Percentiles rank a stretch among this genome's conserved stretches.
Evolutionary conservation across 2,797 vertebrate genomes (phyloP).

Genomic region (Lepilemur septentrionalis): DNA sequence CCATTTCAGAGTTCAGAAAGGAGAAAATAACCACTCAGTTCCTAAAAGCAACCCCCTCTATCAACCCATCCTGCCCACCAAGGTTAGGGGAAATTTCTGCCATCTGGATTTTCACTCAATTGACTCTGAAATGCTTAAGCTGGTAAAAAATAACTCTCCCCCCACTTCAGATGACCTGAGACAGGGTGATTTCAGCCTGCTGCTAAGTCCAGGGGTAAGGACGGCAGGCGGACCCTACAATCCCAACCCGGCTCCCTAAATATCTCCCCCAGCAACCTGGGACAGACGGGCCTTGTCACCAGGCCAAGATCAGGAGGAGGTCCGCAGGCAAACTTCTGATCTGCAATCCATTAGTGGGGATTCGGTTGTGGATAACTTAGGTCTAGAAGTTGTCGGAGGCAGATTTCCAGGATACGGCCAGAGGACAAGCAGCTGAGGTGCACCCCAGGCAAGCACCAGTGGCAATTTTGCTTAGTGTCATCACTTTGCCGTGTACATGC

Average conservation of each 20-base stretch:
- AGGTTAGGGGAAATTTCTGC: neutral
- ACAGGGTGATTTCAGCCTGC: neutral
- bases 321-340: neutral
- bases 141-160: neutral
- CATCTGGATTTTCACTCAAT: neutral
- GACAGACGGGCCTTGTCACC: neutral
- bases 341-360: neutral
- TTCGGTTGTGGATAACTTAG: neutral
- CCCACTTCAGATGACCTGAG: neutral
- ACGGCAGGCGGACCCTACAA: neutral
- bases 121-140: neutral
- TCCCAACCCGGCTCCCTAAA: neutral
- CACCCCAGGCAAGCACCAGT: neutral
- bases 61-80: neutral
- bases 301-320: fast-evolving
- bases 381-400: neutral
- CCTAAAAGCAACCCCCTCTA: neutral
- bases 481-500: fast-evolving
- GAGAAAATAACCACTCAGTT: neutral
- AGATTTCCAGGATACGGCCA: fast-evolving
- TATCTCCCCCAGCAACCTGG: neutral
- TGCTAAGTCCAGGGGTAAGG: neutral
- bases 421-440: neutral
- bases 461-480: neutral
- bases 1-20: neutral